phyloP scores from a whole-genome alignment of 2,888 invertebrate species.

The Loripinus fragilis region DNA sequence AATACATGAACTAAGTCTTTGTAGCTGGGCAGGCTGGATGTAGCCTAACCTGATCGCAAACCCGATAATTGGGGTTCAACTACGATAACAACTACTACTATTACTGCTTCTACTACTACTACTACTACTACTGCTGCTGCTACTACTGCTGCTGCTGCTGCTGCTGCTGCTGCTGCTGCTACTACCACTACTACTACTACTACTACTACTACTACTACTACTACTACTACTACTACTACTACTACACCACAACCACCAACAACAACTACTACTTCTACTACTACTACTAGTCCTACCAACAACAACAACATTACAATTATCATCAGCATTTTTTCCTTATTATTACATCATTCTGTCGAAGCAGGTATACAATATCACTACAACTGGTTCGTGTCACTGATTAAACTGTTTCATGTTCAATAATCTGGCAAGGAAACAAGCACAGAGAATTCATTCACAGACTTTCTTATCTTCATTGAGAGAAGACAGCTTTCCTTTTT shows the following conservation, averaged over 20 bases:
- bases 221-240: not conserved
- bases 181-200: conserved; percentile 28
- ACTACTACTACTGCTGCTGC: conserved; percentile 18
- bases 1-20: no score
- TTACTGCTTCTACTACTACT: no score
- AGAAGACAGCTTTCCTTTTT: no score
- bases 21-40: no score
- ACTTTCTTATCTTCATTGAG: no score
- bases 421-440: not conserved
- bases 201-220: conserved; percentile 24
- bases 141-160: conserved; percentile 30
- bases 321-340: not conserved
- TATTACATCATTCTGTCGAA: not conserved
- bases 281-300: conserved; percentile 3
- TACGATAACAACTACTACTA: no score
- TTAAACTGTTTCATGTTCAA: not conserved
- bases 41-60: no score
- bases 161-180: conserved; percentile 25
- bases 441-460: no score
- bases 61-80: no score
- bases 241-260: no score
- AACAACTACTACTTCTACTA: not conserved
- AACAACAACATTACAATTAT: conserved; percentile 5
- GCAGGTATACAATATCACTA: not conserved
- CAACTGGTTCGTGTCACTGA: not conserved